phyloP scores from a whole-genome alignment of 2,113 vertebrate genomes.

The Cyanoderma ruficeps region DNA sequence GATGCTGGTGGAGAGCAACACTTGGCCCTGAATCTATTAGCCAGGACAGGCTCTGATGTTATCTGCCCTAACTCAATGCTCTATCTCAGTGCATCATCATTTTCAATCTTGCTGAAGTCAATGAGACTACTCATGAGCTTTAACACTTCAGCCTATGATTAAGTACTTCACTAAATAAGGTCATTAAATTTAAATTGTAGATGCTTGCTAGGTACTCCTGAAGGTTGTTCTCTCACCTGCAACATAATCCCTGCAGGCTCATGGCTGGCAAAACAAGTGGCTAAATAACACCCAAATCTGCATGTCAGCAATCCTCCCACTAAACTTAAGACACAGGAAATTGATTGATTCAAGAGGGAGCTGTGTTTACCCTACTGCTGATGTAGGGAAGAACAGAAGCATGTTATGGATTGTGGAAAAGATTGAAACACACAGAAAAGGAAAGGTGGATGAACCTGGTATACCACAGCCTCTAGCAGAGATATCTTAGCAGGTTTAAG shows the following conservation, averaged over 20 bases:
- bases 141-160: slow-evolving; percentile 52
- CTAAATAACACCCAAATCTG: slow-evolving; percentile 7
- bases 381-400: not conserved
- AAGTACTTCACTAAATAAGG: slow-evolving; percentile 57
- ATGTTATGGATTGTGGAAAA: not conserved
- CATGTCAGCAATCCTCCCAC: slow-evolving; percentile 53
- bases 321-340: not conserved
- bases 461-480: not conserved
- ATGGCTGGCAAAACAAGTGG: slow-evolving; percentile 31
- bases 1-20: not conserved
- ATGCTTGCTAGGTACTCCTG: slow-evolving; percentile 35
- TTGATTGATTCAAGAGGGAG: not conserved
- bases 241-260: not conserved
- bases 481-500: not conserved
- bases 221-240: slow-evolving; percentile 53
- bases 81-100: not conserved
- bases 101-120: slow-evolving; percentile 30
- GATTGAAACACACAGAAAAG: not conserved
- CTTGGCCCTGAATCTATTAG: slow-evolving; percentile 1
- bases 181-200: slow-evolving; percentile 62
- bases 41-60: not conserved
- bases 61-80: not conserved
- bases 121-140: slow-evolving; percentile 24
- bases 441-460: not conserved
- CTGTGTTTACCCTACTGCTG: not conserved